phyloP scores from a whole-genome alignment of 1,140 invertebrate species.

The Drosophila navojoa region DNA sequence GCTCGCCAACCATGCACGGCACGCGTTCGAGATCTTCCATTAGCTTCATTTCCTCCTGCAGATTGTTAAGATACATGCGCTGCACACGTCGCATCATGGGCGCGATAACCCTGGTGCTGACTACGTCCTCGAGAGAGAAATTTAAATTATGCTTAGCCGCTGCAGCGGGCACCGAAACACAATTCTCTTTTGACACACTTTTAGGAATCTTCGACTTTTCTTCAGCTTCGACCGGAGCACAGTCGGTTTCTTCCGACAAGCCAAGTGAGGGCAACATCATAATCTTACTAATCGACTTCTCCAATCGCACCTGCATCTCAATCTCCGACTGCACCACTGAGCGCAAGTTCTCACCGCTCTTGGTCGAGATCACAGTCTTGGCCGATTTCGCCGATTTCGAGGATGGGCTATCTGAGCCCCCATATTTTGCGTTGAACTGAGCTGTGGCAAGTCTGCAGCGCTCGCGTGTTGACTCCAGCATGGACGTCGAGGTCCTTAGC shows the following conservation, averaged over 20 bases:
- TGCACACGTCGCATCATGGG: conserved; percentile 57
- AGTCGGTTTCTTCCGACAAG: not conserved
- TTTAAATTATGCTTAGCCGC: not conserved
- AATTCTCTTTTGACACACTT: not conserved
- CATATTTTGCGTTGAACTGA: conserved; percentile 12
- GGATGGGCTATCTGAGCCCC: not conserved
- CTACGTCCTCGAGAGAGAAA: conserved; percentile 40
- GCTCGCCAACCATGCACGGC: conserved; percentile 37
- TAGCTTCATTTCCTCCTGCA: conserved; percentile 52
- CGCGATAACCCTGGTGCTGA: conserved; percentile 48
- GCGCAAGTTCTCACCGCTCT: conserved; percentile 57
- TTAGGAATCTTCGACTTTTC: not conserved
- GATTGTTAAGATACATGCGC: conserved; percentile 55
- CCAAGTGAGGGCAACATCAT: not conserved
- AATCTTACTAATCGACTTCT: conserved; percentile 12
- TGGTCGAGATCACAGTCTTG: conserved; percentile 54
- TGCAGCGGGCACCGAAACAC: not conserved
- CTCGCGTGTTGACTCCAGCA: conserved; percentile 17
- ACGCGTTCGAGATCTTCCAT: conserved; percentile 54
- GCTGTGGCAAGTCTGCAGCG: conserved; percentile 6
- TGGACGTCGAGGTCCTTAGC: not conserved
- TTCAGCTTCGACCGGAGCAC: too few species aligned
- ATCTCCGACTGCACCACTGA: conserved; percentile 57
- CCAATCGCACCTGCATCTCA: conserved; percentile 42
- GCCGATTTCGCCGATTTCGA: conserved; percentile 15